phyloP scores from a whole-genome alignment of 2,888 invertebrate genomes.

The Pristionchus arcanus region DNA sequence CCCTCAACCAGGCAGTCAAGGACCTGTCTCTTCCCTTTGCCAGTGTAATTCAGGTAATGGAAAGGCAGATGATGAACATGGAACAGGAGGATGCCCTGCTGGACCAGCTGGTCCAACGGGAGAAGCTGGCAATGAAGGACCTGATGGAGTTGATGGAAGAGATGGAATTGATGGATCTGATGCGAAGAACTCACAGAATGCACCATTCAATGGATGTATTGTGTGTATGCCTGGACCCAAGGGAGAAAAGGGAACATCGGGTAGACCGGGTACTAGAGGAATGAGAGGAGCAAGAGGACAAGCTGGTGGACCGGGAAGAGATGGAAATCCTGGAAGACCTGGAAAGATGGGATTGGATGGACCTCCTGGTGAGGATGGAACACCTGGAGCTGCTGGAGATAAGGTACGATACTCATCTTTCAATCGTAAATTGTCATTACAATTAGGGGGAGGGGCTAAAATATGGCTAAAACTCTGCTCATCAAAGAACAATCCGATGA shows the following conservation, averaged over 20 bases:
- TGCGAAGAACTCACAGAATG: conserved; percentile 66
- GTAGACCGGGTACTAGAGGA: conserved; percentile 67
- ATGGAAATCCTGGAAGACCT: conserved; percentile 68
- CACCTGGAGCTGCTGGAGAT: conserved; percentile 59
- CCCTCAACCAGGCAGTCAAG: conserved; percentile 45
- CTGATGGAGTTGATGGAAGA: conserved; percentile 65
- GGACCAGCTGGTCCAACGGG: conserved; percentile 70
- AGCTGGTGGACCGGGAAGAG: conserved; percentile 63
- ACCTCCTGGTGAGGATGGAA: conserved; percentile 63
- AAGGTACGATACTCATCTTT: conserved; percentile 28
- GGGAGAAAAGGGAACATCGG: conserved; percentile 49
- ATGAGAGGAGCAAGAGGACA: conserved; percentile 70
- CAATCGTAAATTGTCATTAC: too few species aligned
- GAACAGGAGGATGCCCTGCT: conserved; percentile 64
- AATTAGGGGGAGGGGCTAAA: too few species aligned
- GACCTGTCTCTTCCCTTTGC: conserved; percentile 49
- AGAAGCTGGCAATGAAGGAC: conserved; percentile 65
- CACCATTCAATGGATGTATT: conserved; percentile 64
- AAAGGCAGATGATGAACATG: conserved; percentile 56
- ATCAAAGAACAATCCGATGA: too few species aligned
- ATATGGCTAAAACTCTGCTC: too few species aligned
- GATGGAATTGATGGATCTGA: conserved; percentile 67
- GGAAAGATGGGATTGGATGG: conserved; percentile 70
- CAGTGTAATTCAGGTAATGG: conserved; percentile 68
- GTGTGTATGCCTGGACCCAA: conserved; percentile 65